Conservation (phyloP, 2,888 invertebrate genomes). For the Cantharis rustica region DNA sequence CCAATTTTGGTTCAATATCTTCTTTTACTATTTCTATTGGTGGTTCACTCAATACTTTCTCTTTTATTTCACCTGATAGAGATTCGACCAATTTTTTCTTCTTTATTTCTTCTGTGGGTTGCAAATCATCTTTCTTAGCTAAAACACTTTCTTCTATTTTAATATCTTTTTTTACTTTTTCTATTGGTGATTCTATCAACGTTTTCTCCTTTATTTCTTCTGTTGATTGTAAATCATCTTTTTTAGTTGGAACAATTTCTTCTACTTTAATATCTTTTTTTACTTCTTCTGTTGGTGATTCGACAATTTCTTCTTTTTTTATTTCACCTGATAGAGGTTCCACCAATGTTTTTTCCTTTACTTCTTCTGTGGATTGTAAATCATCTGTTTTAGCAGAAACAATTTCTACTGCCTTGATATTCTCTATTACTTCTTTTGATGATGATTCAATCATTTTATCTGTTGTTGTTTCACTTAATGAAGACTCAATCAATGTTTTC, state of each 20-base stretch:
- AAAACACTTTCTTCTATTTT: too few relatives aligned
- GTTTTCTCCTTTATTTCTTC: too few relatives aligned
- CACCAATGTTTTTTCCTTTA: background rate
- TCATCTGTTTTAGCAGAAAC: background rate
- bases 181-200: too few relatives aligned
- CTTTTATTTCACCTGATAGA: background rate
- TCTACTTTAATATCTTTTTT: too few relatives aligned
- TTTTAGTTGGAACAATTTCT: too few relatives aligned
- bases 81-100: background rate
- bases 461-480: background rate
- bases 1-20: background rate
- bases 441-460: background rate
- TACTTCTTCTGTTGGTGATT: background rate
- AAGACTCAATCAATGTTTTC: too few relatives aligned
- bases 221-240: too few relatives aligned
- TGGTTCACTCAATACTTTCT: background rate
- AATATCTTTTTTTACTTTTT: too few relatives aligned
- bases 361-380: background rate
- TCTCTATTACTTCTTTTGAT: background rate
- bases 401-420: background rate
- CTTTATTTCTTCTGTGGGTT: background rate
- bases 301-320: too few relatives aligned
- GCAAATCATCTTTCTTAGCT: too few relatives aligned
- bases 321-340: background rate
- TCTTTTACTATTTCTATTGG: background rate